Evolutionary conservation across 2,888 invertebrate species (phyloP), one percentile per base, ranked within the genome.

Genomic region (Sarcophaga rosellei): DNA sequence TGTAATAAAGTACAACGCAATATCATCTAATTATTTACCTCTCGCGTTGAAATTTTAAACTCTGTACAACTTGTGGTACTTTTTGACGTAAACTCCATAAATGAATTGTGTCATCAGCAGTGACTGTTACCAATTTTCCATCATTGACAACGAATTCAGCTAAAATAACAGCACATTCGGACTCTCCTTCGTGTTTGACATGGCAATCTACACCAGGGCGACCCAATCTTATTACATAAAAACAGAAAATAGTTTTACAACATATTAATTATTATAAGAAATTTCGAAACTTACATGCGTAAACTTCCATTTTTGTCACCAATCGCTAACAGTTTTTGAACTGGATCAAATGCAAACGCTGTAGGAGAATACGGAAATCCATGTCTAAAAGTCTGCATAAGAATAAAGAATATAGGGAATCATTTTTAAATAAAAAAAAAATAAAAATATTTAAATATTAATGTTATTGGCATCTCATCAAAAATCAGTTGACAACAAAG

Each of bases 331-430:
- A 99, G 95, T 93, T 97, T 97, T 94, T 99, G 99, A 91, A 99
- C 96, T 89, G 99, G 99, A 95, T 99, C 99, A 95, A 97, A 99
- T 87, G 99, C 99, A 94, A 99, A 95, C 85, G 99, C 97, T 89
- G 98, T 98, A 73, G 99, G 99, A 90, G 99, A 97, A 94, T 97
- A 97, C 89, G 99, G 99, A 95, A 99, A 99, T 91, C 99, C 99
- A 95, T 99, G 99, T 81, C 99, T 97, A 94, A 98, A 98, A 90
- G 98, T 98, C 97, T 97, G 96, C 70, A 95, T 94, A 94, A 94
- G 91, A 90, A 89, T 88, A 87, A 17, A 63, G 47, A 47, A 47
- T 47, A 47, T 15, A 47, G 15, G 11, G 1, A 15, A 47, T 6
- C 4, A 47, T 47, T 15, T 15, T 47, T 47, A 47, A 12, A 12